phyloP scores from a whole-genome alignment of 2,113 vertebrate species.

The Sporophila hypoxantha region DNA sequence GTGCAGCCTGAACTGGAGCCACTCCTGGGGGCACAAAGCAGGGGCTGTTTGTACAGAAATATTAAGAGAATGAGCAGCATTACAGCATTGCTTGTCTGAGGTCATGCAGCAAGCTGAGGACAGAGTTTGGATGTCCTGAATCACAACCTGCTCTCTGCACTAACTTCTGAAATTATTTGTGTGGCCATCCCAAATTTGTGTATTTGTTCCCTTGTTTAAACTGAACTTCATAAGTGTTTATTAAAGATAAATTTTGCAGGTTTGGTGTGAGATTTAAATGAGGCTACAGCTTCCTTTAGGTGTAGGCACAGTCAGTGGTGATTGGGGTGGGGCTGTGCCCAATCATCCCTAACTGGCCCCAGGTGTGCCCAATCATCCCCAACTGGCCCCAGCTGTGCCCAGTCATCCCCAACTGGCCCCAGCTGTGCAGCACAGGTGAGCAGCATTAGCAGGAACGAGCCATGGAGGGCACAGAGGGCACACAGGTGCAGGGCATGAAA shows the following conservation, averaged over 20 bases:
- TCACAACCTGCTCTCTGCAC: background rate
- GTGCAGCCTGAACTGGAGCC: background rate
- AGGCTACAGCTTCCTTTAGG: background rate
- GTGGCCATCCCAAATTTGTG: background rate
- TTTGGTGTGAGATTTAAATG: background rate
- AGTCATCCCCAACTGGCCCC: too few species aligned
- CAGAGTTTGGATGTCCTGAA: background rate
- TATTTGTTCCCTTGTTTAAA: background rate
- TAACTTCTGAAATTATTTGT: background rate
- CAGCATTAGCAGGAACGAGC: background rate
- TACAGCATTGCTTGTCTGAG: background rate
- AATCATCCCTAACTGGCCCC: background rate
- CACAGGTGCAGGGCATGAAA: background rate
- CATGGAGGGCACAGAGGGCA: background rate
- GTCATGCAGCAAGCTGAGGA: background rate
- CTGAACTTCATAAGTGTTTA: background rate
- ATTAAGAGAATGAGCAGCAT: fast-evolving
- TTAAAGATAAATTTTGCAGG: background rate
- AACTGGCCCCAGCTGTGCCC: too few species aligned
- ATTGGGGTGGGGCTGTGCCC: background rate
- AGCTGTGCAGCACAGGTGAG: background rate
- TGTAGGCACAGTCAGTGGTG: background rate
- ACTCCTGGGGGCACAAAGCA: background rate
- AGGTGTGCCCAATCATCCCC: too few species aligned
- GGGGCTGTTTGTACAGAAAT: background rate